These are phyloP conservation scores for Perdita meconis DNA, from an alignment of 2,888 invertebrate genomes.

Conservation along the genomic window DNA sequence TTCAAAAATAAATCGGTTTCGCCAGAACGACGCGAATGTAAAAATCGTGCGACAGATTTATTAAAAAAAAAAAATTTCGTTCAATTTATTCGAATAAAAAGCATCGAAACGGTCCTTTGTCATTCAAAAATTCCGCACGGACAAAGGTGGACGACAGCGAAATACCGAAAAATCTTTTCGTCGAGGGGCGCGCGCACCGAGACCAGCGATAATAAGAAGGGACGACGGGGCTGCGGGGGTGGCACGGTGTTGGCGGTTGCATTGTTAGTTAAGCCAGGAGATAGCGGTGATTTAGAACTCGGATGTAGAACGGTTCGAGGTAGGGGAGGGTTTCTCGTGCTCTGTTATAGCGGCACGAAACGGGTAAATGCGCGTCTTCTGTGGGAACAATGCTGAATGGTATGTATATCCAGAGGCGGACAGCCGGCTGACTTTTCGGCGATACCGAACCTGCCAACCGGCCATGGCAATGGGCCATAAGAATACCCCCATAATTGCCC, in stretches of 20 bases:
- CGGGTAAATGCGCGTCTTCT: slow-evolving; percentile 48
- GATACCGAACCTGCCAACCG: slow-evolving; percentile 64
- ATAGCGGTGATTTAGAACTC: slow-evolving; percentile 80
- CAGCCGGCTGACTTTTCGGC: slow-evolving; percentile 56
- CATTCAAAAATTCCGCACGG: no score
- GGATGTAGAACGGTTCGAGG: slow-evolving; percentile 55
- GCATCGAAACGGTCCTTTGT: no score
- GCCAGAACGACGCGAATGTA: background rate
- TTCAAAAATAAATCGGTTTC: background rate
- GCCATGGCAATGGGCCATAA: slow-evolving; percentile 76
- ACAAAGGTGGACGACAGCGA: background rate
- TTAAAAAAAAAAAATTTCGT: no score
- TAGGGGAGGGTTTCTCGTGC: slow-evolving; percentile 11
- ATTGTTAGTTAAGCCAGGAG: slow-evolving; percentile 80
- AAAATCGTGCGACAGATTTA: no score
- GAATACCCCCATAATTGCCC: slow-evolving; percentile 78
- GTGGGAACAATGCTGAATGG: slow-evolving; percentile 70
- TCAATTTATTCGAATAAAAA: no score
- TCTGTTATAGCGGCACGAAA: slow-evolving; percentile 26
- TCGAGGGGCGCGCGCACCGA: slow-evolving; percentile 8
- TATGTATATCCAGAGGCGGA: slow-evolving; percentile 67
- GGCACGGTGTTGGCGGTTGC: slow-evolving; percentile 64
- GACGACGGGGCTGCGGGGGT: background rate
- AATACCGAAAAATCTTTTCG: slow-evolving; percentile 21
- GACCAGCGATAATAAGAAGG: slow-evolving; percentile 39